Evolutionary conservation across 2,113 vertebrate species (phyloP).

Genomic region (Misgurnus anguillicaudatus): DNA sequence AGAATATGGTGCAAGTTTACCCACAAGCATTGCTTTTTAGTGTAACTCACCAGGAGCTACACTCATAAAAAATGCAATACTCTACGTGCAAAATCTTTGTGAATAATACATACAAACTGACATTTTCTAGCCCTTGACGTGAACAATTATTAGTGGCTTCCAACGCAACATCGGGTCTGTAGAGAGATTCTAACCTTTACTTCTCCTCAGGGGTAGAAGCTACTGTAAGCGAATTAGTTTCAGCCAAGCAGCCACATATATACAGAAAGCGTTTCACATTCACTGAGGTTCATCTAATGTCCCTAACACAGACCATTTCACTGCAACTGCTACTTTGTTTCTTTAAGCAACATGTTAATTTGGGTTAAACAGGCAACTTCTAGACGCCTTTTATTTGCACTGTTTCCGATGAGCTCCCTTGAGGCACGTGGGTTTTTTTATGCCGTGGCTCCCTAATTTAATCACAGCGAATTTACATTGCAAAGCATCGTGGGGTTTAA

Average conservation of each 20-base stretch:
- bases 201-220: slow-evolving; percentile 3
- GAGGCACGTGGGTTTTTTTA: slow-evolving; percentile 20
- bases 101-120: slow-evolving; percentile 32
- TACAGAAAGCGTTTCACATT: slow-evolving; percentile 44
- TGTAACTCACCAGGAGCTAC: not conserved
- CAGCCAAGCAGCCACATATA: slow-evolving; percentile 2
- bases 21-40: not conserved
- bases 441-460: slow-evolving; percentile 42
- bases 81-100: not conserved
- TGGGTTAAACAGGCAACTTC: slow-evolving; percentile 14
- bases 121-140: slow-evolving; percentile 23
- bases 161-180: slow-evolving; percentile 10
- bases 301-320: slow-evolving; percentile 14
- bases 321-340: slow-evolving; percentile 10
- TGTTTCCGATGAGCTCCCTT: slow-evolving; percentile 4
- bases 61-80: slow-evolving; percentile 40
- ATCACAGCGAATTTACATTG: slow-evolving; percentile 47
- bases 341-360: slow-evolving; percentile 19
- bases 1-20: not conserved
- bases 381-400: not conserved
- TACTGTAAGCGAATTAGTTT: not conserved
- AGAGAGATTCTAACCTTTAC: slow-evolving; percentile 15
- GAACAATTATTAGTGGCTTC: slow-evolving; percentile 19
- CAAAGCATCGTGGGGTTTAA: slow-evolving; percentile 42
- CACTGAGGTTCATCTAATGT: slow-evolving; percentile 5